Base-by-base conservation (phyloP, 2,113 vertebrate species). In the Chloropsis cyanopogon region DNA sequence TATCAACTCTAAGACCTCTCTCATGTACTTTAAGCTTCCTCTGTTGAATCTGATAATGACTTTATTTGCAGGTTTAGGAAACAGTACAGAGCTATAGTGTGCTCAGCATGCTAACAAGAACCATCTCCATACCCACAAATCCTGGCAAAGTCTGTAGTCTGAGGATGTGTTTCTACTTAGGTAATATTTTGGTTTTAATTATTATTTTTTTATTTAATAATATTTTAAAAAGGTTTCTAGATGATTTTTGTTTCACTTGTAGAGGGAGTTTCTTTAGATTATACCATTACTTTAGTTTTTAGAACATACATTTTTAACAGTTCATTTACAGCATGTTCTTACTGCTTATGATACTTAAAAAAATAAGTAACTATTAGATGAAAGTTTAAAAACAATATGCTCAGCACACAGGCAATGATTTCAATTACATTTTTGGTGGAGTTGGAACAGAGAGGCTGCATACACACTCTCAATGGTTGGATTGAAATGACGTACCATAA, bases 401-500 rank as follows among this genome's bases (percentile, higher is more conserved):
- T 84, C 47, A 77, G 53, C 37, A 39, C n/a, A 92, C 10, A 72
- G 28, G 47, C 41, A 70, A 82, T 70, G 65, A 69, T 96, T 94
- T 92, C 84, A 85, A 46, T 93, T 72, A n/a, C 82, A 61, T 77
- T 93, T 91, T 79, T 15, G 64, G 39, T 61, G 16, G 33, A 50
- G 70, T 50, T 52, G 92, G 66, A 96, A 44, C 29, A 86, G 46
- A 54, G 72, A 91, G 54, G 31, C 61, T 96, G 53, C 91, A 42
- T 39, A 31, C 31, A 73, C 12, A 41, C 42, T 90, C 70, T 90
- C 77, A 86, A 4, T 93, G 42, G 79, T 41, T 94, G 89, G 80
- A 91, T 46, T 92, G 87, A 96, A 95, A 94, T 44, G 77, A 95
- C 37, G 44, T 92, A 83, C 41, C 59, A 59, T 96, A 97, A 95